These are phyloP conservation scores for Athalia rosae DNA, from an alignment of 2,888 invertebrate genomes.

Conservation along the genomic window DNA sequence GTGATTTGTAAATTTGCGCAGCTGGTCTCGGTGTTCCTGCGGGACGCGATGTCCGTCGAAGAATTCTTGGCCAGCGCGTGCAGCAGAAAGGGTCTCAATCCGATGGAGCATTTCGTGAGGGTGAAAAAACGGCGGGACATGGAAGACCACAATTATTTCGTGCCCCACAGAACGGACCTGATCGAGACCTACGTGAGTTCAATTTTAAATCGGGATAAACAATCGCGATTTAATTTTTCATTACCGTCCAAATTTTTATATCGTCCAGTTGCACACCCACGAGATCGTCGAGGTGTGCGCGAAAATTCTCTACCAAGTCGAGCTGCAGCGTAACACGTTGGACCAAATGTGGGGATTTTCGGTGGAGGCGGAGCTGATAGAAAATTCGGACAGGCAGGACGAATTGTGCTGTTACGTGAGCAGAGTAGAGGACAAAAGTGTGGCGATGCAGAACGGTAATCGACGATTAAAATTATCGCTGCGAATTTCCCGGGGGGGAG, in stretches of 20 bases:
- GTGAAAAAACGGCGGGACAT: conserved; percentile 95
- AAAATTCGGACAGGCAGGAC: conserved; percentile 96
- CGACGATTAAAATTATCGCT: conserved; percentile 50
- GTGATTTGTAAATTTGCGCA: conserved; percentile 60
- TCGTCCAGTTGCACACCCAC: conserved; percentile 89
- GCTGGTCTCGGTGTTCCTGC: conserved; percentile 88
- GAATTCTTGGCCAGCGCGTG: conserved; percentile 96
- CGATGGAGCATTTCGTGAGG: conserved; percentile 96
- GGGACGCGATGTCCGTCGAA: conserved; percentile 95
- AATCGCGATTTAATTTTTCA: not conserved
- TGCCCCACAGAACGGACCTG: conserved; percentile 94
- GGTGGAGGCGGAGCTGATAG: conserved; percentile 97
- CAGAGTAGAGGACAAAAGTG: conserved; percentile 95
- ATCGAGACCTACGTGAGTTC: conserved; percentile 95
- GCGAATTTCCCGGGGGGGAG: conserved; percentile 51
- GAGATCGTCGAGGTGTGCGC: conserved; percentile 97
- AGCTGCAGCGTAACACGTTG: conserved; percentile 90
- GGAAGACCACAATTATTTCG: conserved; percentile 97
- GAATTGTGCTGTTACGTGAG: conserved; percentile 98
- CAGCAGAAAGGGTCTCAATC: conserved; percentile 92
- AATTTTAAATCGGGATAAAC: not conserved
- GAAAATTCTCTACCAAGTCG: conserved; percentile 97
- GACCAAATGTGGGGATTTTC: conserved; percentile 99
- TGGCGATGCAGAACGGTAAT: conserved; percentile 96
- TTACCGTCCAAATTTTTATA: not conserved